phyloP scores from a whole-genome alignment of 2,888 invertebrate species.

The Diaphora mendica region DNA sequence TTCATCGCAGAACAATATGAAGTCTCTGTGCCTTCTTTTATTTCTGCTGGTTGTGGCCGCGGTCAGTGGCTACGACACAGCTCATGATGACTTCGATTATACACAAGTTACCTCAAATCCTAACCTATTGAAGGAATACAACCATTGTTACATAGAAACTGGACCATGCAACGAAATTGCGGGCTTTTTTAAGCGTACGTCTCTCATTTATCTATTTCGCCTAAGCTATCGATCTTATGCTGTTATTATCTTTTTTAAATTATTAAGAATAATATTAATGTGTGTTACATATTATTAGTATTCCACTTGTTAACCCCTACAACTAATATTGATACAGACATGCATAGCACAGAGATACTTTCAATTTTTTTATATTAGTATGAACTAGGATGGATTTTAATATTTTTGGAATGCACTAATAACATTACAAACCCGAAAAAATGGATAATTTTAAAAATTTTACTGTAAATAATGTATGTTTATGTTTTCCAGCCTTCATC shows the following conservation, averaged over 20 bases:
- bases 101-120: not conserved
- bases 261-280: too few relatives aligned
- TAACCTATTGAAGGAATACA: slow-evolving; percentile 6
- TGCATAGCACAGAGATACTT: too few relatives aligned
- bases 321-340: not conserved
- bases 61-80: not conserved
- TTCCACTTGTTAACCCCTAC: not conserved
- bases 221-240: not conserved
- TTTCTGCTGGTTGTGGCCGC: slow-evolving; percentile 3
- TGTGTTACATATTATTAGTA: too few relatives aligned
- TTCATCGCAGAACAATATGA: slow-evolving; percentile 12
- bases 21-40: not conserved
- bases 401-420: too few relatives aligned
- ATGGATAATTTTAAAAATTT: too few relatives aligned
- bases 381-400: too few relatives aligned
- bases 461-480: not conserved
- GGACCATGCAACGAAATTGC: slow-evolving; percentile 10
- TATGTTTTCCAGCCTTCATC: not conserved
- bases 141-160: slow-evolving; percentile 21
- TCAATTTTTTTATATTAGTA: too few relatives aligned
- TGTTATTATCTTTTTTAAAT: not conserved
- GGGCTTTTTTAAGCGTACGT: slow-evolving; percentile 11
- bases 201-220: not conserved
- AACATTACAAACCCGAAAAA: too few relatives aligned
- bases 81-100: slow-evolving; percentile 8